Evolutionary conservation across 2,797 vertebrate genomes (phyloP).

Genomic region (Nasua narica): DNA sequence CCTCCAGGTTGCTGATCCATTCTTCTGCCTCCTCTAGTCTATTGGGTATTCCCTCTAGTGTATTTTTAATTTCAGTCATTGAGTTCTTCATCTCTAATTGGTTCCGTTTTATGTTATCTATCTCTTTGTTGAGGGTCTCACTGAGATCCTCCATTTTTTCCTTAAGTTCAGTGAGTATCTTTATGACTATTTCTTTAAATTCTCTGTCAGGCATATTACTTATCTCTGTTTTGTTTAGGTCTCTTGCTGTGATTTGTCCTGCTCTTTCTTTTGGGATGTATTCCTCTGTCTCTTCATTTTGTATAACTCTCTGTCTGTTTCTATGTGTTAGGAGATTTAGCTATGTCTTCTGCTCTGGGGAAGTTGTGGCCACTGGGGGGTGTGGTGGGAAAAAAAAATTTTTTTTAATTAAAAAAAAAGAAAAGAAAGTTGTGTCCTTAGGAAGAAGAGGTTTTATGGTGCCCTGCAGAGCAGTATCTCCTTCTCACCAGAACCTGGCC

Average conservation of each 20-base stretch:
- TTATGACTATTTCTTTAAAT: not conserved
- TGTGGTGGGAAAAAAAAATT: not conserved
- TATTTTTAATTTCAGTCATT: not conserved
- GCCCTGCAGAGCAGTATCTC: not conserved
- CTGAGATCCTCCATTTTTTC: not conserved
- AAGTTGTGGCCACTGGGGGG: not conserved
- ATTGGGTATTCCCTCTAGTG: not conserved
- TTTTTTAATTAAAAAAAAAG: not conserved
- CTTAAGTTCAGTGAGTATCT: not conserved
- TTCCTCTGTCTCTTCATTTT: not conserved
- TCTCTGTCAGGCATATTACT: not conserved
- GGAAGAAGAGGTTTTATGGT: not conserved
- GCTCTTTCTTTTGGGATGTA: not conserved
- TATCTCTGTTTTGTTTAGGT: not conserved
- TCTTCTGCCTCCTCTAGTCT: not conserved
- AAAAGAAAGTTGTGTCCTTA: not conserved
- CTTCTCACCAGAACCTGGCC: not conserved
- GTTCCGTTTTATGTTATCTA: not conserved
- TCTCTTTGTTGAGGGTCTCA: not conserved
- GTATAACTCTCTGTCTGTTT: not conserved
- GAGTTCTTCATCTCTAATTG: not conserved
- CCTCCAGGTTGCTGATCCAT: not conserved
- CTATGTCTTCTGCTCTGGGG: not conserved
- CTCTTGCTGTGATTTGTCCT: not conserved
- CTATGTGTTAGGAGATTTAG: not conserved